Conservation (phyloP, 1,140 invertebrate genomes). For the Apis laboriosa region DNA sequence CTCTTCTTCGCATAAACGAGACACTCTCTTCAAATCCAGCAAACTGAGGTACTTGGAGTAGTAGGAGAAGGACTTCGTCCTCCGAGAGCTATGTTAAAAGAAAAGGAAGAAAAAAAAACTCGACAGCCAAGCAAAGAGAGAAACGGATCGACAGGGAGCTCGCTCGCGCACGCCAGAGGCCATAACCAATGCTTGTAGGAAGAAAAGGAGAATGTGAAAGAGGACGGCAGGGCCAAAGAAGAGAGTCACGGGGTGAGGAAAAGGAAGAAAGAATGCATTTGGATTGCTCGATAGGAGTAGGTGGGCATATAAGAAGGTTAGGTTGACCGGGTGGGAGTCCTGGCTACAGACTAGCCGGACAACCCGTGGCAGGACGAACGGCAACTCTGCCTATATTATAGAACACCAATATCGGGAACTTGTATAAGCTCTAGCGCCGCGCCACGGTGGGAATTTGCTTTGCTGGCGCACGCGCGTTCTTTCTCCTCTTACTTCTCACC, state of each 20-base stretch:
- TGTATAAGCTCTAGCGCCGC: constrained; percentile 47
- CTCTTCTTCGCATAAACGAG: not conserved
- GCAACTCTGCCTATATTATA: constrained; percentile 68
- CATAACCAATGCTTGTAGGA: constrained; percentile 17
- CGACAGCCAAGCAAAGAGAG: constrained; percentile 28
- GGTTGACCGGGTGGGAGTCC: constrained; percentile 64
- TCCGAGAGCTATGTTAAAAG: not conserved
- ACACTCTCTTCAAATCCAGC: constrained; percentile 1
- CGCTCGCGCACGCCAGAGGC: constrained; percentile 29
- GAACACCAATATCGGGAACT: constrained; percentile 56
- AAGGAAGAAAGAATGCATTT: constrained; percentile 67
- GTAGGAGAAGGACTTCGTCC: constrained; percentile 33
- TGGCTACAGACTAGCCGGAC: constrained; percentile 54
- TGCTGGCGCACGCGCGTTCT: constrained; percentile 33
- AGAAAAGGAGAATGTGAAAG: constrained; percentile 30
- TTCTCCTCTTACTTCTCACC: not conserved
- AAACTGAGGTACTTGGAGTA: not conserved
- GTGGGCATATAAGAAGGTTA: constrained; percentile 67
- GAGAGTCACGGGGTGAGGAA: constrained; percentile 44
- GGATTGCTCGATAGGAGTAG: constrained; percentile 71
- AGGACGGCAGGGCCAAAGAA: constrained; percentile 43
- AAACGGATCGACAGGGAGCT: constrained; percentile 30
- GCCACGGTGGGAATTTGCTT: constrained; percentile 66
- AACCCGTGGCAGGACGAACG: constrained; percentile 57
- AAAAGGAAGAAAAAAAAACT: not conserved